These are phyloP conservation scores for Psococerastis gibbosa DNA, from an alignment of 2,888 invertebrate species.

Conservation along the genomic window DNA sequence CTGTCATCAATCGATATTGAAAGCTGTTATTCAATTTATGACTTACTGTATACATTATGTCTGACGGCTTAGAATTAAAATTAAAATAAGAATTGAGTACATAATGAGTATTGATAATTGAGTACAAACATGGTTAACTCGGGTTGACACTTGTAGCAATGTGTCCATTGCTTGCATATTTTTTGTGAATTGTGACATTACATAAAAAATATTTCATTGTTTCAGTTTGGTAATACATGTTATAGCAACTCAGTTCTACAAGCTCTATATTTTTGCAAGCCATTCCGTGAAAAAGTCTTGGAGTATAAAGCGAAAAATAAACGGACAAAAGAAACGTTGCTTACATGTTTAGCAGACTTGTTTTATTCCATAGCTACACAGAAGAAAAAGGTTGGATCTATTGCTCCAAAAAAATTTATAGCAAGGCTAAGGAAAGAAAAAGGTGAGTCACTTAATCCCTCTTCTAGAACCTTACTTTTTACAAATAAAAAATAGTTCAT, in stretches of 20 bases:
- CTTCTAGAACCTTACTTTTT: too few relatives aligned
- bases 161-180: constrained; percentile 9
- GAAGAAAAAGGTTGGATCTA: constrained; percentile 97
- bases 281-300: constrained; percentile 94
- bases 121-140: constrained; percentile 8
- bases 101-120: constrained; percentile 8
- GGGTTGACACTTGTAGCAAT: constrained; percentile 9
- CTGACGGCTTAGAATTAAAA: too few relatives aligned
- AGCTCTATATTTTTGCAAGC: constrained; percentile 97
- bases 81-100: too few relatives aligned
- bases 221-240: constrained; percentile 97
- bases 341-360: constrained; percentile 94
- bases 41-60: too few relatives aligned
- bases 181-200: constrained; percentile 13
- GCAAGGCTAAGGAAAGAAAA: constrained; percentile 95
- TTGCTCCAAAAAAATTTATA: constrained; percentile 99
- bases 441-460: constrained; percentile 33
- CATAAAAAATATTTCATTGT: too few relatives aligned
- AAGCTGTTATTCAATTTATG: too few relatives aligned
- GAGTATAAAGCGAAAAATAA: constrained; percentile 96
- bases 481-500: too few relatives aligned
- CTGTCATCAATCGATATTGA: too few relatives aligned
- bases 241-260: constrained; percentile 99
- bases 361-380: constrained; percentile 99
- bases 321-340: constrained; percentile 86